These are phyloP conservation scores for Lepidurus packardi DNA, from an alignment of 1,140 invertebrate genomes.

Conservation along the genomic window DNA sequence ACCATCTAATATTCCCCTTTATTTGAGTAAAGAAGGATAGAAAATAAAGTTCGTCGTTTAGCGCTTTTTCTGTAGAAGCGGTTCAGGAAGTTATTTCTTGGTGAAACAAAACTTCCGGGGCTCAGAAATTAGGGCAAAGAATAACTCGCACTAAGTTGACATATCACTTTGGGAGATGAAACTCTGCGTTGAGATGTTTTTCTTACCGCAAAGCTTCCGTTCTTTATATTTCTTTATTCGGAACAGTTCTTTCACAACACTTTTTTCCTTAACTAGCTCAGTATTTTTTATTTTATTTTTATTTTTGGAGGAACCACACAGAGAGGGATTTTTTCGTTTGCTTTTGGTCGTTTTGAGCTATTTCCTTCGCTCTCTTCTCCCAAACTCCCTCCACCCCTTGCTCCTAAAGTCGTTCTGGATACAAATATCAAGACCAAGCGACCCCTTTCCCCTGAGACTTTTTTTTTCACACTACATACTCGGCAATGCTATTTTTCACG, in stretches of 20 bases:
- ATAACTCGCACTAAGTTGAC: neutral
- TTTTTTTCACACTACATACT: neutral
- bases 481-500: conserved; percentile 8
- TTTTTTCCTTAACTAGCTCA: neutral
- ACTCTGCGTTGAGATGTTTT: neutral
- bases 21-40: too few species aligned
- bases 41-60: too few species aligned
- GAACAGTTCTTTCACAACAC: neutral
- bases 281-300: too few species aligned
- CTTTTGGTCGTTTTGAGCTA: neutral
- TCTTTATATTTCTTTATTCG: neutral
- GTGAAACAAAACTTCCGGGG: too few species aligned
- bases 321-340: neutral
- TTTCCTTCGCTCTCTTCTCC: neutral
- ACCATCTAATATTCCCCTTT: too few species aligned
- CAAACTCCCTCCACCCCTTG: neutral
- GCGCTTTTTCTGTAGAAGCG: too few species aligned
- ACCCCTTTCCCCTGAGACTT: neutral
- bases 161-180: neutral
- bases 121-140: too few species aligned
- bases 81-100: too few species aligned
- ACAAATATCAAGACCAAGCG: neutral
- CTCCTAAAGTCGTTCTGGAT: neutral
- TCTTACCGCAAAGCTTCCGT: neutral
- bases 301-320: too few species aligned